Evolutionary conservation across 2,113 vertebrate species (phyloP).

Genomic region (Jaculus jaculus): DNA sequence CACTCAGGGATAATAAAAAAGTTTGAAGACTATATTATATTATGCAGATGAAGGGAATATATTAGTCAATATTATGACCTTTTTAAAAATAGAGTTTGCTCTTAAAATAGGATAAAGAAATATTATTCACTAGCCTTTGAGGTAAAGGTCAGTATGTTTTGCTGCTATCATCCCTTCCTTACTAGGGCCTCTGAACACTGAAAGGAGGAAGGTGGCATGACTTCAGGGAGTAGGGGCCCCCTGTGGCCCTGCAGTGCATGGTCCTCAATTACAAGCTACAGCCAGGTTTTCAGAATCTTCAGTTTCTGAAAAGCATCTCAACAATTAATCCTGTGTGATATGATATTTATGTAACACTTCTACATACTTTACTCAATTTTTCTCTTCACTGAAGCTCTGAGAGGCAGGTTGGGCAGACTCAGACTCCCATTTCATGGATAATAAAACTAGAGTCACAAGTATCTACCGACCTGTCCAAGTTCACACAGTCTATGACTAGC

Average conservation of each 20-base stretch:
- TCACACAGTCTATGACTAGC: background rate
- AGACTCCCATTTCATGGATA: background rate
- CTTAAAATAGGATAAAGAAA: conserved; percentile 61
- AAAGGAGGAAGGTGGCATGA: background rate
- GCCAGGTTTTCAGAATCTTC: background rate
- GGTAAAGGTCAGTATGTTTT: conserved; percentile 48
- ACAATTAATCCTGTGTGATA: background rate
- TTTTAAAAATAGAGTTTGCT: conserved; percentile 46
- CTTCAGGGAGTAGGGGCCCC: background rate
- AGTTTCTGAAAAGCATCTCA: background rate
- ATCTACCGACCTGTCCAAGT: background rate
- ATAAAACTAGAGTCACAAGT: background rate
- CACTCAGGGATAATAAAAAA: conserved; percentile 72
- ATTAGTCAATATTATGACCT: conserved; percentile 67
- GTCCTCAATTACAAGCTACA: background rate
- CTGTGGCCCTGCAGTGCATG: background rate
- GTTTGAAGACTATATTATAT: conserved; percentile 62
- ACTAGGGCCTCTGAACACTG: background rate
- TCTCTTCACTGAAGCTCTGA: background rate
- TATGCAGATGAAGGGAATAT: conserved; percentile 58
- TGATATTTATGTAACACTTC: background rate
- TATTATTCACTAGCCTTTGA: conserved; percentile 44
- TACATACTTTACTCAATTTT: background rate
- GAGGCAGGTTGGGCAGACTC: background rate
- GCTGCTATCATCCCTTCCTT: background rate